Evolutionary conservation across 2,797 vertebrate species (phyloP).

Genomic region (Rhinella marina): DNA sequence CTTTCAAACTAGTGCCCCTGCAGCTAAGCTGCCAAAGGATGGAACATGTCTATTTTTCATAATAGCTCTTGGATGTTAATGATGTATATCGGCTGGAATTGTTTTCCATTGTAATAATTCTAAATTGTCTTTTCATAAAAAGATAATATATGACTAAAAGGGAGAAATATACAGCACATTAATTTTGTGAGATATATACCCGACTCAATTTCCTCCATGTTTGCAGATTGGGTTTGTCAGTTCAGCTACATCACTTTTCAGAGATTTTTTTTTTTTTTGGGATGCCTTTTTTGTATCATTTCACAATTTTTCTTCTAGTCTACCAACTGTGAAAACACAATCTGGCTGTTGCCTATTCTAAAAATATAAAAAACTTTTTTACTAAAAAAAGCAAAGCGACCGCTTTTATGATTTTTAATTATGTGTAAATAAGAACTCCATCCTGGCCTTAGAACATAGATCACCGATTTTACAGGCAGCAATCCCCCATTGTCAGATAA

Average conservation of each 20-base stretch:
- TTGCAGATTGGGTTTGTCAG: conserved; percentile 53
- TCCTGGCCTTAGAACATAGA: background rate
- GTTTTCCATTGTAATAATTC: conserved; percentile 63
- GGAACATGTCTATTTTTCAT: conserved; percentile 63
- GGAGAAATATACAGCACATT: conserved; percentile 63
- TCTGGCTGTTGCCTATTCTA: background rate
- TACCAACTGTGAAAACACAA: background rate
- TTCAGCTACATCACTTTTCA: conserved; percentile 48
- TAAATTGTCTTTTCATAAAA: conserved; percentile 64
- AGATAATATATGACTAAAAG: conserved; percentile 63
- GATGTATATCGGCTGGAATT: conserved; percentile 63
- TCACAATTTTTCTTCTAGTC: conserved; percentile 30
- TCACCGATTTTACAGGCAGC: background rate
- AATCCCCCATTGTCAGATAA: background rate
- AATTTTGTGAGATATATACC: conserved; percentile 60
- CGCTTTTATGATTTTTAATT: background rate
- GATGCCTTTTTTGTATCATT: conserved; percentile 19
- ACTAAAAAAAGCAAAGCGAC: background rate
- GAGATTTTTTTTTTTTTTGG: conserved; percentile 43
- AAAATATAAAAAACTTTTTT: background rate
- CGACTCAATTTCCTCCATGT: conserved; percentile 53
- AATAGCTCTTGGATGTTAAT: conserved; percentile 63
- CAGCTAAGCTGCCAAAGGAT: conserved; percentile 60
- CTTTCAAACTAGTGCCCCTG: conserved; percentile 63
- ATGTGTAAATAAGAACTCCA: background rate